Conservation (phyloP, 2,797 vertebrate genomes). For the Jordanella pulchra region DNA sequence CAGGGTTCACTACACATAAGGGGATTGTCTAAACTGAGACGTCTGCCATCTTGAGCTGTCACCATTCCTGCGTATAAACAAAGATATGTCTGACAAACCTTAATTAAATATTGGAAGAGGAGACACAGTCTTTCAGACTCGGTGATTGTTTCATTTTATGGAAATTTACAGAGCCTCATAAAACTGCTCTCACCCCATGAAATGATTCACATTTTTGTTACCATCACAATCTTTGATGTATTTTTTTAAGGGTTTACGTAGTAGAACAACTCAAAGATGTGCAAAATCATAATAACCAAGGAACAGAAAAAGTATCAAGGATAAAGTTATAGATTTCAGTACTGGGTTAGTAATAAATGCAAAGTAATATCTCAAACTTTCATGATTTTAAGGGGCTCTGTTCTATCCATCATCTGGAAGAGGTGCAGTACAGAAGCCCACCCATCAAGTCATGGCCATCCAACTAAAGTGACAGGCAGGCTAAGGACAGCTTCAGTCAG, state of each 20-base stretch:
- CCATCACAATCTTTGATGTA: not conserved
- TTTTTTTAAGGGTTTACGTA: not conserved
- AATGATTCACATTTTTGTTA: constrained; percentile 1
- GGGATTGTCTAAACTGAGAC: constrained; percentile 72
- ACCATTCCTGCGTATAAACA: constrained; percentile 61
- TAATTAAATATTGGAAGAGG: constrained; percentile 70
- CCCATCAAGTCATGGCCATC: not conserved
- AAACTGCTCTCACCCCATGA: not conserved
- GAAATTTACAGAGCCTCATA: not conserved
- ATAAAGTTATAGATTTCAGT: not conserved
- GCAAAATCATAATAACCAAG: not conserved
- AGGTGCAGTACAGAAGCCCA: not conserved
- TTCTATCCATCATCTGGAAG: not conserved
- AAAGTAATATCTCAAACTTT: not conserved
- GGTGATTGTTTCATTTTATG: not conserved
- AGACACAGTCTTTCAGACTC: constrained; percentile 38
- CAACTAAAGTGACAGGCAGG: not conserved
- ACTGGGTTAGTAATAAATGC: no score
- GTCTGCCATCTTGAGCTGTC: constrained; percentile 73
- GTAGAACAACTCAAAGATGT: not conserved
- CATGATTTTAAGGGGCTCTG: not conserved
- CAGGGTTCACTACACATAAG: constrained; percentile 66
- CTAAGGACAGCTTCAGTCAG: not conserved
- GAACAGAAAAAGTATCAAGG: not conserved
- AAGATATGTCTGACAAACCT: constrained; percentile 64